A percentile compares a stretch with the other conserved stretches of the same genome.
Evolutionary conservation across 2,113 vertebrate genomes (phyloP).

Genomic region (Prunella himalayana): DNA sequence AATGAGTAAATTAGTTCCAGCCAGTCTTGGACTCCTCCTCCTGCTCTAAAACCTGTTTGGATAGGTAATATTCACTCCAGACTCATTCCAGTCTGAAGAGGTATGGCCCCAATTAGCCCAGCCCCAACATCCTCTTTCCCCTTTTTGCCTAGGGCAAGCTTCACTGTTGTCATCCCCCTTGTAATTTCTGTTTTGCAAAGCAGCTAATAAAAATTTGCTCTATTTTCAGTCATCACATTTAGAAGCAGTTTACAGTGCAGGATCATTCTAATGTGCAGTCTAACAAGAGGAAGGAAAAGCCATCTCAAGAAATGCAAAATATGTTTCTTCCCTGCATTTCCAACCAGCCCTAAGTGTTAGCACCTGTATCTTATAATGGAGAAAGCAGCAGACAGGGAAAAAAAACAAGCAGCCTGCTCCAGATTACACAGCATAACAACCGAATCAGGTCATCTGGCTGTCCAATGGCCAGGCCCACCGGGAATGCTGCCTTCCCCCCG

Average conservation of each 20-base stretch:
- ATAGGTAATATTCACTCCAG: constrained; percentile 29
- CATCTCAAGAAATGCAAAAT: not conserved
- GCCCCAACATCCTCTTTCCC: constrained; percentile 16
- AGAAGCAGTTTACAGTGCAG: not conserved
- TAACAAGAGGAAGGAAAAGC: not conserved
- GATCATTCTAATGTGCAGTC: not conserved
- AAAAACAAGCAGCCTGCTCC: constrained; percentile 14
- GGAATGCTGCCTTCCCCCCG: not conserved
- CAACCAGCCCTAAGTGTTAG: not conserved
- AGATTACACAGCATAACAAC: constrained; percentile 5
- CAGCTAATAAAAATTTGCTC: not conserved
- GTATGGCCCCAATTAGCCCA: constrained; percentile 22
- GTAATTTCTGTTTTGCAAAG: not conserved
- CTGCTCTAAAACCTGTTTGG: constrained; percentile 41
- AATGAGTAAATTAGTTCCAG: constrained; percentile 50
- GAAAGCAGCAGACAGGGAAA: not conserved
- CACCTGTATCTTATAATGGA: not conserved
- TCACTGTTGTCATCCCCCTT: not conserved
- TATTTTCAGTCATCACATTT: not conserved
- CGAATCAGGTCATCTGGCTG: constrained; percentile 34
- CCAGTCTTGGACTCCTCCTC: constrained; percentile 14
- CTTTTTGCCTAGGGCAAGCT: constrained; percentile 22
- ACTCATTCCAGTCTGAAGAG: constrained; percentile 18
- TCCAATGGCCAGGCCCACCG: not conserved
- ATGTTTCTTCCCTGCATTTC: not conserved